Evolutionary conservation across 2,113 vertebrate species (phyloP).

Genomic region (Perccottus glenii): DNA sequence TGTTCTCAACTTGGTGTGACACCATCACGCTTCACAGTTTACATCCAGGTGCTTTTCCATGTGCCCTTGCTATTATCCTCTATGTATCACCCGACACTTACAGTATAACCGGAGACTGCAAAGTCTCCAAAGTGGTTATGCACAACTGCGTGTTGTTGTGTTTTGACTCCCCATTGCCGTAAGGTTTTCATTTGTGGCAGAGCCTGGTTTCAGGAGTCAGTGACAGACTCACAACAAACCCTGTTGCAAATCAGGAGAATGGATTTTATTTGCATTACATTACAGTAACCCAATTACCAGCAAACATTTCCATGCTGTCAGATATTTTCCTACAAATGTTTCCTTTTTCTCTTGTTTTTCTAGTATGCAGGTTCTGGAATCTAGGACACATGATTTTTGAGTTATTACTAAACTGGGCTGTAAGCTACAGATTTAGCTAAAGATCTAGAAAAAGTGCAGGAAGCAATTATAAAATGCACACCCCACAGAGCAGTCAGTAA

Average conservation of each 20-base stretch:
- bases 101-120: slow-evolving; percentile 47
- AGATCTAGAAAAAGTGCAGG: too few relatives aligned
- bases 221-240: slow-evolving; percentile 18
- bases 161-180: slow-evolving; percentile 48
- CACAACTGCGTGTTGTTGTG: slow-evolving; percentile 61
- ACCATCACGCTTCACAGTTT: slow-evolving; percentile 54
- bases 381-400: too few relatives aligned
- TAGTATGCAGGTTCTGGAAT: too few relatives aligned
- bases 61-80: slow-evolving; percentile 43
- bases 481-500: too few relatives aligned
- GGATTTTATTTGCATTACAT: background rate
- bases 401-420: too few relatives aligned
- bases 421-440: too few relatives aligned
- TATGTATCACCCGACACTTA: slow-evolving; percentile 45
- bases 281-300: background rate
- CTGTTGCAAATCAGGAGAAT: slow-evolving; percentile 6
- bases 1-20: slow-evolving; percentile 46
- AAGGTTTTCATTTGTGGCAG: slow-evolving; percentile 69
- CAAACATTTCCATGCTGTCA: background rate
- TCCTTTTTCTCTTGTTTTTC: too few relatives aligned
- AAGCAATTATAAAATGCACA: too few relatives aligned
- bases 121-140: slow-evolving; percentile 55
- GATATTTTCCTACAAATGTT: too few relatives aligned
- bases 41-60: slow-evolving; percentile 58
- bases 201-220: slow-evolving; percentile 48